Evolutionary conservation across 2,797 vertebrate species (phyloP), one percentile per base, ranked within the genome.

Genomic region (Pseudochirops corinnae): DNA sequence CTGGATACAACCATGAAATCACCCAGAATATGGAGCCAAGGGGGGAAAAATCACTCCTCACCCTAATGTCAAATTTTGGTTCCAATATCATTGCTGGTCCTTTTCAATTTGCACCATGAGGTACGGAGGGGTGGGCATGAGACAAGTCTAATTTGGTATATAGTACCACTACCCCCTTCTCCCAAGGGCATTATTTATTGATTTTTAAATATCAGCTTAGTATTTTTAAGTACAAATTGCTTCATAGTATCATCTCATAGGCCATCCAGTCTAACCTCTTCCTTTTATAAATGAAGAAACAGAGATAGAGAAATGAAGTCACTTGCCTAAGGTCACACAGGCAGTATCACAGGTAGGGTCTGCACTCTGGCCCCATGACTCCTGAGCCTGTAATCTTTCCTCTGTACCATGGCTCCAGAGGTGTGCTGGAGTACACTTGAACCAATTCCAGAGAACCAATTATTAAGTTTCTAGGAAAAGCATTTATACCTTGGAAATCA

Each of bases 51-150:
- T 74, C 18, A 9, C 55, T 74, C 55, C n/a, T 62, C 62, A 91
- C 90, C 92, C 21, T 52, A 46, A 55, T 18, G 26, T 67, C 90
- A n/a, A 12, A 74, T 60, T 95, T 97, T 87, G 62, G 82, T 21
- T 95, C 91, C 90, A 33, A 91, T 62, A 52, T 11, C 39, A 11
- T 92, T 56, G 93, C 53, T 16, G 26, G 60, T 96, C 92, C 28
- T 56, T 95, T 95, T 82, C 29, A 94, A 94, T 91, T 58, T 92
- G 24, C 5, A 95, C 53, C 57, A 96, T 95, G 53, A 96, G 56
- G 52, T 90, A 96, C 46, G 21, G 39, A 46, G 39, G 39, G 21
- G 12, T 24, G 39, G 39, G 1, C n/a, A 82, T 82, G 67, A 82
- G 67, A 46, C n/a, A 46, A 46, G 21, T 46, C n/a, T 24, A 67